phyloP scores from a whole-genome alignment of 2,797 vertebrate species.

The Sarcoramphus papa region DNA sequence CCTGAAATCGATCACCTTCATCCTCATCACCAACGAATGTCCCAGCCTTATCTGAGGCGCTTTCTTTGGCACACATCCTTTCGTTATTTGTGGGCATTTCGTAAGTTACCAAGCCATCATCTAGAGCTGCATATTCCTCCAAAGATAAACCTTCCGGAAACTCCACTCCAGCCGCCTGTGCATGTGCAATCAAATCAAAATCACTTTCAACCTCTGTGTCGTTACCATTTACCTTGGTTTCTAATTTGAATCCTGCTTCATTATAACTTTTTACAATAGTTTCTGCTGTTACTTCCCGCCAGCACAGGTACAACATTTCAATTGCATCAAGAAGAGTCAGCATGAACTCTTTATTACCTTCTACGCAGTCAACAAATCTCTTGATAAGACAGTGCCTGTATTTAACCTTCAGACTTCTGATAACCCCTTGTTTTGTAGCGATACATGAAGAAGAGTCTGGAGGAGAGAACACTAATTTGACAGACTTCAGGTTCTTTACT shows the following conservation, averaged over 20 bases:
- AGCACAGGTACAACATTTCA: constrained; percentile 67
- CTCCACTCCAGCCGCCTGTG: constrained; percentile 60
- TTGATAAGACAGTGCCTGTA: constrained; percentile 66
- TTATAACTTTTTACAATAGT: constrained; percentile 46
- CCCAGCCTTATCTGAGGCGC: background rate
- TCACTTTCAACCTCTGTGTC: background rate
- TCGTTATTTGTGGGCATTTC: background rate
- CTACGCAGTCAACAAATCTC: constrained; percentile 67
- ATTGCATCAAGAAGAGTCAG: constrained; percentile 66
- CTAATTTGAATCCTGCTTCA: constrained; percentile 54
- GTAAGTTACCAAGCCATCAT: constrained; percentile 57
- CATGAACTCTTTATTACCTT: constrained; percentile 65
- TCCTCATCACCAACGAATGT: constrained; percentile 39
- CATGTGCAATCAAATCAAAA: constrained; percentile 50
- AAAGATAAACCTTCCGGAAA: constrained; percentile 66
- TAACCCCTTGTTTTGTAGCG: constrained; percentile 53
- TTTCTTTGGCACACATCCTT: background rate
- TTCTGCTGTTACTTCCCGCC: constrained; percentile 55
- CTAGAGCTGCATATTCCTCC: constrained; percentile 63
- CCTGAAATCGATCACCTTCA: background rate
- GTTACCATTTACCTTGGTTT: background rate
- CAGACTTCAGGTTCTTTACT: constrained; percentile 62
- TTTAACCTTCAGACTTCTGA: constrained; percentile 70
- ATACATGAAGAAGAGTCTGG: constrained; percentile 35
- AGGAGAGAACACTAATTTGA: constrained; percentile 63